Percentiles rank a stretch among this genome's conserved stretches.
Evolutionary conservation across 1,140 invertebrate genomes (phyloP).

Genomic region (Drosophila gunungcola): DNA sequence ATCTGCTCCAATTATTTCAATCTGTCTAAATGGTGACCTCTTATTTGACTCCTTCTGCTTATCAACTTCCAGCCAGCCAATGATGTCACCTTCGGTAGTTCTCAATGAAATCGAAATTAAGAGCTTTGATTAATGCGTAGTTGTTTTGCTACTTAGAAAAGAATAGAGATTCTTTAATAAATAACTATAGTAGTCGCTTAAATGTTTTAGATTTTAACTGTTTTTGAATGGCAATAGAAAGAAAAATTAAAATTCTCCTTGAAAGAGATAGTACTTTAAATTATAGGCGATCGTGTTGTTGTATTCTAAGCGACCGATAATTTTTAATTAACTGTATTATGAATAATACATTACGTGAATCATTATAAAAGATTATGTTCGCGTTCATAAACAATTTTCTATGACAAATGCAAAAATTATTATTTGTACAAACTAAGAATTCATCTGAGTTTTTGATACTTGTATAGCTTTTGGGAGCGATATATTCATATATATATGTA

Average conservation of each 20-base stretch:
- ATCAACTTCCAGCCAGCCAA: conserved; percentile 21
- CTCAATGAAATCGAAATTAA: conserved; percentile 1
- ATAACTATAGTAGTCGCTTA: too few relatives aligned
- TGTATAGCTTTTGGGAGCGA: not conserved
- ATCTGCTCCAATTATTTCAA: conserved; percentile 34
- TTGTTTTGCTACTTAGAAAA: not conserved
- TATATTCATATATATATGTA: not conserved
- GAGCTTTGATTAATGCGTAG: conserved; percentile 8
- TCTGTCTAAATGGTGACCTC: conserved; percentile 12
- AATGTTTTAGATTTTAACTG: too few relatives aligned
- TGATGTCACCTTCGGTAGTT: conserved; percentile 34
- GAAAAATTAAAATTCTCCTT: too few relatives aligned
- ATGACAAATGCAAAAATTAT: not conserved
- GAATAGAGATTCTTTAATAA: too few relatives aligned
- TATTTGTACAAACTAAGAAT: not conserved
- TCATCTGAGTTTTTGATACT: not conserved
- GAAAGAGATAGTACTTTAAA: too few relatives aligned
- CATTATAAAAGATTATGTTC: not conserved
- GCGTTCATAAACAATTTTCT: not conserved
- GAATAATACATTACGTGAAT: not conserved
- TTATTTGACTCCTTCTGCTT: conserved; percentile 16
- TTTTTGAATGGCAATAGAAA: too few relatives aligned
- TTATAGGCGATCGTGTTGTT: too few relatives aligned
- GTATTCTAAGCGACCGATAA: too few relatives aligned
- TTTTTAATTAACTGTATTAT: not conserved